These are phyloP conservation scores for Epicauta chinensis DNA, from an alignment of 1,140 invertebrate genomes.

Conservation along the genomic window DNA sequence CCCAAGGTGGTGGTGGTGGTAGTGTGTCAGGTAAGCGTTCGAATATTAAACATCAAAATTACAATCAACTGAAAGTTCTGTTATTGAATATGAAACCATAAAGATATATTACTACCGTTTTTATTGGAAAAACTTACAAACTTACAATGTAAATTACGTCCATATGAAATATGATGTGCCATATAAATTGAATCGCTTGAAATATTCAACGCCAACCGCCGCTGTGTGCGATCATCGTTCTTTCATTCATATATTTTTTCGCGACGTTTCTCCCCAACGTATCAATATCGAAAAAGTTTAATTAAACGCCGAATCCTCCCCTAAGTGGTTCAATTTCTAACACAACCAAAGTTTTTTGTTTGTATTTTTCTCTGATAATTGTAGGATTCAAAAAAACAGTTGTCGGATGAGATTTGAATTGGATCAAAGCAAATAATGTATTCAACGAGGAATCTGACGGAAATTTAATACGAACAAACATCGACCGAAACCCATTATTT, in stretches of 20 bases:
- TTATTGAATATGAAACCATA: background rate
- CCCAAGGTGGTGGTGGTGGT: constrained; percentile 19
- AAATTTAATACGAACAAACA: too few relatives aligned
- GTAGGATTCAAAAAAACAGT: too few relatives aligned
- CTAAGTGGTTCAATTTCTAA: too few relatives aligned
- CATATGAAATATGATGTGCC: constrained; percentile 4
- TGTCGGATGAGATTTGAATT: too few relatives aligned
- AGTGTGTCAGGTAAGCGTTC: constrained; percentile 20
- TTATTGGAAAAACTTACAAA: constrained; percentile 4
- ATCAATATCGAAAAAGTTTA: constrained; percentile 1
- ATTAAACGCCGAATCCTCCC: background rate
- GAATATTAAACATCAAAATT: background rate
- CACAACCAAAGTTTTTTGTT: too few relatives aligned
- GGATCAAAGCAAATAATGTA: too few relatives aligned
- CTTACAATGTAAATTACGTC: constrained; percentile 8
- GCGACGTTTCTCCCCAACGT: too few relatives aligned
- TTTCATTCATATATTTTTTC: too few relatives aligned
- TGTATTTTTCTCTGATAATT: too few relatives aligned
- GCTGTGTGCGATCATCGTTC: background rate
- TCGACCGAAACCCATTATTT: too few relatives aligned
- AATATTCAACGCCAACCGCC: background rate
- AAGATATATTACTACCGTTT: background rate
- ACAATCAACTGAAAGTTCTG: too few relatives aligned
- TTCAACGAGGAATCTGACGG: too few relatives aligned
- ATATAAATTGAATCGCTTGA: constrained; percentile 9